phyloP scores from a whole-genome alignment of 2,888 invertebrate genomes.

The Hoplodrina ambigua region DNA sequence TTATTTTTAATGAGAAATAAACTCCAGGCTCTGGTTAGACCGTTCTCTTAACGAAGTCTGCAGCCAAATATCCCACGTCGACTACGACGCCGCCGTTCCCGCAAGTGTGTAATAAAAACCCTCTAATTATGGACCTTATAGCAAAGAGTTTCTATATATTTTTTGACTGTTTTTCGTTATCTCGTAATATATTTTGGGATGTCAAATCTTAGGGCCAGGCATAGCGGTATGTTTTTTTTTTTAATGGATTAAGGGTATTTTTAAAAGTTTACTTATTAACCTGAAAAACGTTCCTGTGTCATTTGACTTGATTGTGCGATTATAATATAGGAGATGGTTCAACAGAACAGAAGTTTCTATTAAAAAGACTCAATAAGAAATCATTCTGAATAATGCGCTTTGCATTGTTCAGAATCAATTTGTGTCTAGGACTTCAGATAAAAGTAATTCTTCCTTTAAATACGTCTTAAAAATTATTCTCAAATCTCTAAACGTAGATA shows the following conservation, averaged over 20 bases:
- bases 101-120: conserved; percentile 64
- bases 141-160: conserved; percentile 48
- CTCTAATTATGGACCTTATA: conserved; percentile 56
- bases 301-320: background rate
- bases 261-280: background rate
- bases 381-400: background rate
- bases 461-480: too few relatives aligned
- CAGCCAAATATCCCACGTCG: conserved; percentile 59
- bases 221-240: background rate
- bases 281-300: background rate
- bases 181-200: conserved; percentile 13
- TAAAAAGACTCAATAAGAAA: background rate
- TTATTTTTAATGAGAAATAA: conserved; percentile 69
- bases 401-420: too few relatives aligned
- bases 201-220: background rate
- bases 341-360: too few relatives aligned
- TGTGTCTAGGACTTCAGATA: too few relatives aligned
- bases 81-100: conserved; percentile 55
- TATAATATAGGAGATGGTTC: background rate
- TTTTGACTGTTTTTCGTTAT: conserved; percentile 27
- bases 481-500: background rate
- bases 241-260: background rate
- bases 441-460: too few relatives aligned
- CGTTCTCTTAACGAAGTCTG: conserved; percentile 64
- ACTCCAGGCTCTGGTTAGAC: conserved; percentile 59